Conservation (phyloP, 2,113 vertebrate genomes). For the Epinephelus lanceolatus region DNA sequence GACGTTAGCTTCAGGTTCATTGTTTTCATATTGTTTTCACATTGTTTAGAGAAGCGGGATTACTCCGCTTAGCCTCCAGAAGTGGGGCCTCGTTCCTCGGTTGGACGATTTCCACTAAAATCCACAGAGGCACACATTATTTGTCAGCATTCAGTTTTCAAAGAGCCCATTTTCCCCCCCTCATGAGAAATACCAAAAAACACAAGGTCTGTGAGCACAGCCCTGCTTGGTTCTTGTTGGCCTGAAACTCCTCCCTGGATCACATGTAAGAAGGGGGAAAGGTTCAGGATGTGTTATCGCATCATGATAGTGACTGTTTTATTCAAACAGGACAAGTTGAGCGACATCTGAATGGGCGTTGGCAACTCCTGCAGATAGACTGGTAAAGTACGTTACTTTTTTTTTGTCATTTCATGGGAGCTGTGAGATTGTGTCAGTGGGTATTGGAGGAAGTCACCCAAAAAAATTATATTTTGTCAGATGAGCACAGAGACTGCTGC, state of each 20-base stretch:
- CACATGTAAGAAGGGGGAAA: slow-evolving; percentile 65
- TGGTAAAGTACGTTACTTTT: slow-evolving; percentile 47
- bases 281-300: slow-evolving; percentile 43
- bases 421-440: not conserved
- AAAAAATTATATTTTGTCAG: not conserved
- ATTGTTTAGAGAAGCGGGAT: slow-evolving; percentile 52
- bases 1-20: not conserved
- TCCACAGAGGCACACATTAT: slow-evolving; percentile 59
- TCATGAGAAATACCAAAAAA: slow-evolving; percentile 62
- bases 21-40: slow-evolving; percentile 17
- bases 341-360: slow-evolving; percentile 57
- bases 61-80: slow-evolving; percentile 53
- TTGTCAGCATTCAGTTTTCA: slow-evolving; percentile 50
- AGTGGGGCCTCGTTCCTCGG: not conserved
- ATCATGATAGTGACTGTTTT: slow-evolving; percentile 35
- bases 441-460: not conserved
- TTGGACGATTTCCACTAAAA: slow-evolving; percentile 52
- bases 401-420: not conserved
- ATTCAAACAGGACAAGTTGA: slow-evolving; percentile 21
- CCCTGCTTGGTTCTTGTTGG: slow-evolving; percentile 19
- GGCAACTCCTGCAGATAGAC: slow-evolving; percentile 35
- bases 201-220: slow-evolving; percentile 62
- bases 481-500: not conserved
- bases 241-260: slow-evolving; percentile 74
- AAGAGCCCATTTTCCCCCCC: slow-evolving; percentile 25